Percentiles rank a stretch among this genome's conserved stretches.
Evolutionary conservation across 92 coral and sea anemone genomes (phyloP).

Genomic region (Actinostola sp.): DNA sequence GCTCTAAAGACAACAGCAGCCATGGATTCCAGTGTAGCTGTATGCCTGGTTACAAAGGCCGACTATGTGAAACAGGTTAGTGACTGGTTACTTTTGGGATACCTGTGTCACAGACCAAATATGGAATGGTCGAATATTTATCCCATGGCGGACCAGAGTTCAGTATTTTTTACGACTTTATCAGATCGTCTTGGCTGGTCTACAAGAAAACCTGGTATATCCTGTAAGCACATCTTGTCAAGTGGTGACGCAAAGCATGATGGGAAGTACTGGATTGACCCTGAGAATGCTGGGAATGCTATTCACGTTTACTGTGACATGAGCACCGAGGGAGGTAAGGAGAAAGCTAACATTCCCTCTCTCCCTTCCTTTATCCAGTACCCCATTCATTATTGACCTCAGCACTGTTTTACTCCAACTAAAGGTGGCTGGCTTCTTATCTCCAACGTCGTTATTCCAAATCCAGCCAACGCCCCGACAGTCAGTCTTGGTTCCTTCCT

Average conservation of each 20-base stretch:
- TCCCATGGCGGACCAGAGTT: no score
- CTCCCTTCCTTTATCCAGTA: no score
- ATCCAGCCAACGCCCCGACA: no score
- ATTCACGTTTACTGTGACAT: slow-evolving; percentile 1
- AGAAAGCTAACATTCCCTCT: no score
- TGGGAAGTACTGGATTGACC: slow-evolving; percentile 14
- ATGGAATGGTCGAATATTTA: no score
- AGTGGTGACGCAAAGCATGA: not conserved
- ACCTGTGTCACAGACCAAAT: no score
- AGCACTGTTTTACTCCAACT: not conserved
- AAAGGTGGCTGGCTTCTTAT: not conserved
- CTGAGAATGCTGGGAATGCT: not conserved
- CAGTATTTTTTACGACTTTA: no score
- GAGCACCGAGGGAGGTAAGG: not conserved
- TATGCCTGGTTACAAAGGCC: slow-evolving; percentile 14
- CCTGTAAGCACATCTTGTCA: not conserved
- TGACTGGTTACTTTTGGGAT: no score
- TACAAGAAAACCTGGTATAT: not conserved
- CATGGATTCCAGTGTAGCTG: slow-evolving; percentile 7
- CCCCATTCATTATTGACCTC: no score
- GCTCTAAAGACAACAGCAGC: slow-evolving; percentile 3
- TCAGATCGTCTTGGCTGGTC: no score
- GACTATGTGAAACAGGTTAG: slow-evolving; percentile 4
- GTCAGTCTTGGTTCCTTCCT: not conserved
- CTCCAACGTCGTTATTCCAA: not conserved